Conservation (phyloP, 64 coral and sea anemone species). For the Exaiptasia diaphana region DNA sequence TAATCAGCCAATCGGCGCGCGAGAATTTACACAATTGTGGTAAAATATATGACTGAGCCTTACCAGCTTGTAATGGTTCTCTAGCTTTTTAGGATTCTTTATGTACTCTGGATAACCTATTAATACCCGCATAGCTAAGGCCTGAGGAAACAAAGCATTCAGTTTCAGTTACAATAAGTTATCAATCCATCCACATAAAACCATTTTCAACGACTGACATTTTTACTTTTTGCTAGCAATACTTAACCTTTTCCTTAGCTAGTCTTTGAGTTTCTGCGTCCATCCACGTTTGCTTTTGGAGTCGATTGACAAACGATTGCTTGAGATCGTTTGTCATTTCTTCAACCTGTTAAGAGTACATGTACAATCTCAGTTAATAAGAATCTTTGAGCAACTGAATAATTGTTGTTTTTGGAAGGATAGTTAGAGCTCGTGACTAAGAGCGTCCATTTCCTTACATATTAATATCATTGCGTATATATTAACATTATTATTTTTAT, state of each 20-base stretch:
- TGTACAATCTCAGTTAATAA: background rate
- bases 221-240: too few relatives aligned
- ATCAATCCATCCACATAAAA: too few relatives aligned
- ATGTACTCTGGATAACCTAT: background rate
- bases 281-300: conserved; percentile 46
- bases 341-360: conserved; percentile 11
- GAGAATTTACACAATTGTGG: too few relatives aligned
- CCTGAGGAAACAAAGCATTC: too few relatives aligned
- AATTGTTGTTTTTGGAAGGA: background rate
- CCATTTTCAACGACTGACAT: too few relatives aligned
- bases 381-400: background rate
- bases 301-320: conserved; percentile 19
- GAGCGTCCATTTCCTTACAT: background rate
- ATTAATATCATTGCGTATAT: background rate
- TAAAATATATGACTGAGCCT: too few relatives aligned
- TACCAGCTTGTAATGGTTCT: background rate
- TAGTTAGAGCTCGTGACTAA: background rate
- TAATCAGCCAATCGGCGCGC: too few relatives aligned
- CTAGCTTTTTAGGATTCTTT: background rate
- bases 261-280: conserved; percentile 1
- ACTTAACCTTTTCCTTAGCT: conserved; percentile 62
- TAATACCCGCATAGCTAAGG: too few relatives aligned
- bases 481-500: too few relatives aligned
- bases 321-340: conserved; percentile 52
- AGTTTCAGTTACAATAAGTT: too few relatives aligned